A percentile compares a stretch with the other conserved stretches of the same genome.
Evolutionary conservation across 2,113 vertebrate genomes (phyloP).

Genomic region (Catagonus wagneri): DNA sequence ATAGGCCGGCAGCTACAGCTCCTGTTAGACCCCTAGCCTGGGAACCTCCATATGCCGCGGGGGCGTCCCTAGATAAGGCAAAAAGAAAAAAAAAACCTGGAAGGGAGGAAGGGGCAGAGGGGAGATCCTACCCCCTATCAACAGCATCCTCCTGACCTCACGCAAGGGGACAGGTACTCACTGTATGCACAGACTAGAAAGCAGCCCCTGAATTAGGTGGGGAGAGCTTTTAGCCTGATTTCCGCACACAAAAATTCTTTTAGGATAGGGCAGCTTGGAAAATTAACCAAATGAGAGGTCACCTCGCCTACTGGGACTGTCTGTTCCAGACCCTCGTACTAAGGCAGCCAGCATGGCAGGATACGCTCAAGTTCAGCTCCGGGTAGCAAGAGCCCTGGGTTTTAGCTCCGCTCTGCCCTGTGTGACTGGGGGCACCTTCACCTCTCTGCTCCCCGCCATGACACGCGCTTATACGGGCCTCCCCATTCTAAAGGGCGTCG

Average conservation of each 20-base stretch:
- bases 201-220: neutral
- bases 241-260: neutral
- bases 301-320: neutral
- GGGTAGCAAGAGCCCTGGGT: neutral
- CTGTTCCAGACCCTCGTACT: neutral
- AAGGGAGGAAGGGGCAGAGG: neutral
- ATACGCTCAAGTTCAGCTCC: neutral
- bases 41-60: no score
- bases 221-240: neutral
- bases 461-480: neutral
- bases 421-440: neutral
- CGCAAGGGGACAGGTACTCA: neutral
- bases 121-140: neutral
- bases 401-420: neutral
- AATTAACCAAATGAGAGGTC: neutral
- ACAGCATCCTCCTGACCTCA: neutral
- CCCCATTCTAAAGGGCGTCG: neutral
- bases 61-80: no score
- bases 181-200: neutral
- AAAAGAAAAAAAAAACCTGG: no score
- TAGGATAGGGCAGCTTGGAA: neutral
- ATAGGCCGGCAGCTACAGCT: no score
- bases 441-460: neutral
- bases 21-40: no score
- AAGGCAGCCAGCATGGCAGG: conserved; percentile 59